A percentile compares a stretch with the other conserved stretches of the same genome.
Conservation (phyloP, 1,140 invertebrate species). For the Tetraneura akinire region DNA sequence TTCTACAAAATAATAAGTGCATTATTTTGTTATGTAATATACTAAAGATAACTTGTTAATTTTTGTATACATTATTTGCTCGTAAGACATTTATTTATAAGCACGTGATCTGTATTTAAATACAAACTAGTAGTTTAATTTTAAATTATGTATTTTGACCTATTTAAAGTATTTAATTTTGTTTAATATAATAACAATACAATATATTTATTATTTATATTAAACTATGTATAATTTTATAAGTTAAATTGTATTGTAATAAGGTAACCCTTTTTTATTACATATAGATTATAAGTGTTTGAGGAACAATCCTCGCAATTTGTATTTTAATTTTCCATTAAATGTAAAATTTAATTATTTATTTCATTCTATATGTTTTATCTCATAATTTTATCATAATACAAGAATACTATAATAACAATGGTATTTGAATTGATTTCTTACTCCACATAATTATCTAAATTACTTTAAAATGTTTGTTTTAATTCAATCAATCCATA, state of each 20-base stretch:
- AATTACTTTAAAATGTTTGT: too few relatives aligned
- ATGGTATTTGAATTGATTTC: too few relatives aligned
- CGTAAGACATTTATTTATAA: slow-evolving; percentile 25
- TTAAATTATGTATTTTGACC: background rate
- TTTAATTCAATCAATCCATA: too few relatives aligned
- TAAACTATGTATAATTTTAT: slow-evolving; percentile 3
- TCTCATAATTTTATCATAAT: background rate
- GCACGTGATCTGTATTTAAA: slow-evolving; percentile 42
- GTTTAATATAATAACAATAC: slow-evolving; percentile 17
- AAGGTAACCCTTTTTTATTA: slow-evolving; percentile 20
- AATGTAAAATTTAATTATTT: background rate
- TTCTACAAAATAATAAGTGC: slow-evolving; percentile 21
- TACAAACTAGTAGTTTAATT: slow-evolving; percentile 5
- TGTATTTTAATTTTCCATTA: slow-evolving; percentile 34
- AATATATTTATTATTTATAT: slow-evolving; percentile 28
- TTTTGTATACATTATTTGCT: background rate
- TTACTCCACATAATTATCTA: too few relatives aligned
- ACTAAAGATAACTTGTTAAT: background rate
- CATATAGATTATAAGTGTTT: slow-evolving; percentile 28
- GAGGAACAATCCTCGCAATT: slow-evolving; percentile 45
- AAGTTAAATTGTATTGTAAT: background rate
- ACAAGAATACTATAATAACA: too few relatives aligned
- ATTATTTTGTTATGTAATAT: slow-evolving; percentile 30
- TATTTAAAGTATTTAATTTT: slow-evolving; percentile 33
- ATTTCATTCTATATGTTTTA: background rate